Conservation (phyloP, 2,888 invertebrate genomes). For the Tupiocoris notatus region DNA sequence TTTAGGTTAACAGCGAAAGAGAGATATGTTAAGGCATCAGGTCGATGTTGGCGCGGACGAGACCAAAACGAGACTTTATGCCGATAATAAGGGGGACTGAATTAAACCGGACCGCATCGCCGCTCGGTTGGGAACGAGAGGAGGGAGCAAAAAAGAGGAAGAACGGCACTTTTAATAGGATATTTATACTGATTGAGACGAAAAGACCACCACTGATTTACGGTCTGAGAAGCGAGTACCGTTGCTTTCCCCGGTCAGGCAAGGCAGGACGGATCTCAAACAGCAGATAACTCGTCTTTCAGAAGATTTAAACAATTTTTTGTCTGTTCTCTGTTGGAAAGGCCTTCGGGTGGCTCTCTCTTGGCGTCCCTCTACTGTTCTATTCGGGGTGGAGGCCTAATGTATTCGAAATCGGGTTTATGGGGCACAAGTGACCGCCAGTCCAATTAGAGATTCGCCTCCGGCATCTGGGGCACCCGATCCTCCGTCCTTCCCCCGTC, state of each 20-base stretch:
- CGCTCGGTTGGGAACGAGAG: too few species aligned
- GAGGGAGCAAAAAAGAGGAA: not conserved
- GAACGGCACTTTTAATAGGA: not conserved
- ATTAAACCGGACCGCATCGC: not conserved
- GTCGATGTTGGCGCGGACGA: not conserved
- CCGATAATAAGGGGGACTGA: not conserved
- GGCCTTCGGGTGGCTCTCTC: not conserved
- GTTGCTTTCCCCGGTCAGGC: constrained; percentile 19
- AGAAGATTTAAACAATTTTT: not conserved
- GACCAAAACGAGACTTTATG: not conserved
- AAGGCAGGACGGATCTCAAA: not conserved
- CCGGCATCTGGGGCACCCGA: not conserved
- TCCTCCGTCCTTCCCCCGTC: not conserved
- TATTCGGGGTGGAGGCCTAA: not conserved
- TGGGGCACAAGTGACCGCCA: not conserved
- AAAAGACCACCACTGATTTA: constrained; percentile 9
- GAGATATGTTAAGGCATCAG: not conserved
- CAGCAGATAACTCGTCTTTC: not conserved
- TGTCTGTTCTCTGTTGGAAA: too few species aligned
- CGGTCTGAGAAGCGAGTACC: constrained; percentile 21
- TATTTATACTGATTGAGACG: not conserved
- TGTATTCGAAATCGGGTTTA: not conserved
- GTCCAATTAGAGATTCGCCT: not conserved
- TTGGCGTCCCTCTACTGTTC: not conserved
- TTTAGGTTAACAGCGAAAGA: not conserved